Conservation (phyloP, 2,888 invertebrate genomes). For the Drosophila anceps region DNA sequence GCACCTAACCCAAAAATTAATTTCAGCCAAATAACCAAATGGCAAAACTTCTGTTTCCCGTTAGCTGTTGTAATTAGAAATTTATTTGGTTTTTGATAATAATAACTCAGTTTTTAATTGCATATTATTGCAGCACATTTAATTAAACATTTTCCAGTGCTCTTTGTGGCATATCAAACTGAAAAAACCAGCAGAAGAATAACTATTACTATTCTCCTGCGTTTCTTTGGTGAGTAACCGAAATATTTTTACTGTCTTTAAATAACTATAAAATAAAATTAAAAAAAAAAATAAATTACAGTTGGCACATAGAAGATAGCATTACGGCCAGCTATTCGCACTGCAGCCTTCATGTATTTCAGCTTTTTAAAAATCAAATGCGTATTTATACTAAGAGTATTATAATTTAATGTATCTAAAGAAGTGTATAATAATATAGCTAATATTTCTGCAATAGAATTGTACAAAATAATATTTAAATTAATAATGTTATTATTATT, state of each 20-base stretch:
- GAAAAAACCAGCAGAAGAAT: not conserved
- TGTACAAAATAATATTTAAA: no score
- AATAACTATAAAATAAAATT: not conserved
- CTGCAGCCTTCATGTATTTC: not conserved
- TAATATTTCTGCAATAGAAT: no score
- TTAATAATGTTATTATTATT: no score
- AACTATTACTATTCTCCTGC: not conserved
- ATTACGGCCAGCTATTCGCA: not conserved
- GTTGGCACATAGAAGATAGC: no score
- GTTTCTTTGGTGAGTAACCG: not conserved
- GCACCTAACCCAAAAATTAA: conserved; percentile 59
- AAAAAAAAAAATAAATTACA: not conserved
- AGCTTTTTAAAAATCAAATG: no score
- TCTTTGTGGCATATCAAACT: conserved; percentile 8
- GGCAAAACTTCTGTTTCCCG: conserved; percentile 26
- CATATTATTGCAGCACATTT: conserved; percentile 57
- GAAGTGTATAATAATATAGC: no score
- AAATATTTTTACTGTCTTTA: not conserved
- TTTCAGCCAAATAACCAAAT: conserved; percentile 61
- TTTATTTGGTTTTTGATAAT: conserved; percentile 72
- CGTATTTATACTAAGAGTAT: no score
- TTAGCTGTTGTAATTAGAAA: conserved; percentile 68
- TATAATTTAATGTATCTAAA: no score
- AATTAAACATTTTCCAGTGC: conserved; percentile 50
- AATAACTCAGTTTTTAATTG: conserved; percentile 73